These are phyloP conservation scores for Darevskia mixta DNA, from an alignment of 2,797 vertebrate species.

Conservation along the genomic window DNA sequence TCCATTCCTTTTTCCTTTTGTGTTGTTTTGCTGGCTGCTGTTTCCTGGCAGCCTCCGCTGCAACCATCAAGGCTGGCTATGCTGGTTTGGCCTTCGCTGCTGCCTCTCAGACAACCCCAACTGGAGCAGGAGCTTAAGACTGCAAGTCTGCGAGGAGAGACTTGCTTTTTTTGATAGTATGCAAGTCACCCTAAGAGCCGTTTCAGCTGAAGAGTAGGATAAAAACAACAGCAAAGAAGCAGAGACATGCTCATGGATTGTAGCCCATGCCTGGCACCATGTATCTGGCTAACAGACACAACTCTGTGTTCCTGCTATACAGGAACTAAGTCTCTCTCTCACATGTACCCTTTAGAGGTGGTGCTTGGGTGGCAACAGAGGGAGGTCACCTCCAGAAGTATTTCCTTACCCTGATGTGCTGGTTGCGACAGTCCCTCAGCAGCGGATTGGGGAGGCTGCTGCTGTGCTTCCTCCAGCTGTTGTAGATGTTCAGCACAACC, in stretches of 20 bases:
- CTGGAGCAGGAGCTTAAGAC: no score
- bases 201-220: no score
- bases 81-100: no score
- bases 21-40: no score
- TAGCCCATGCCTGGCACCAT: not conserved
- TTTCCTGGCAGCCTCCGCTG: no score
- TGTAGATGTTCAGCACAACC: conserved; percentile 90
- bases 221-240: no score
- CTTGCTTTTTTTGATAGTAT: no score
- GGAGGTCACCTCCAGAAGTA: fast-evolving
- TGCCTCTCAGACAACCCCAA: no score
- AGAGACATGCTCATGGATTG: not conserved
- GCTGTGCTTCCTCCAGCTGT: conserved; percentile 93
- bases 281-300: not conserved
- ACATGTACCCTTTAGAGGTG: not conserved
- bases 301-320: not conserved
- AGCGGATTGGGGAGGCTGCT: conserved; percentile 93
- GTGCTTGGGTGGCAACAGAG: not conserved
- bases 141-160: no score
- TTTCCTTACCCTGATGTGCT: conserved; percentile 87
- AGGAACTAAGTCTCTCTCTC: not conserved
- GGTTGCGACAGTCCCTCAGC: conserved; percentile 89
- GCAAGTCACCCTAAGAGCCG: no score
- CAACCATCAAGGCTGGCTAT: no score
- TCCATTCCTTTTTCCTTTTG: no score